Evolutionary conservation across 2,888 invertebrate species (phyloP).

Genomic region (Trisateles emortualis): DNA sequence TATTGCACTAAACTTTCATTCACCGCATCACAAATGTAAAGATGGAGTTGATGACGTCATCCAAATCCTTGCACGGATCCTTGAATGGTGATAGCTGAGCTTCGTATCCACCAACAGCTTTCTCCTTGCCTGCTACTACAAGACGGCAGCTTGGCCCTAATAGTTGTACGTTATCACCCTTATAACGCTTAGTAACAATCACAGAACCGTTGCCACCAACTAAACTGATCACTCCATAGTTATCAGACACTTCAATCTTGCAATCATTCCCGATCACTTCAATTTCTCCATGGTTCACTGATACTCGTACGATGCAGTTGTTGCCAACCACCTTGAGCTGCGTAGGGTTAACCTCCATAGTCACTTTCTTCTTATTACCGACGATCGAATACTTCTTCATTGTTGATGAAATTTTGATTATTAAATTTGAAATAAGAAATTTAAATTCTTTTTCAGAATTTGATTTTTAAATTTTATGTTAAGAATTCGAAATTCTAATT

Average conservation of each 20-base stretch:
- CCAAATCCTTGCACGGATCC: slow-evolving; percentile 68
- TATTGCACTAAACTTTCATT: slow-evolving; percentile 36
- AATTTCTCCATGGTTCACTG: slow-evolving; percentile 75
- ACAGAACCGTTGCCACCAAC: slow-evolving; percentile 76
- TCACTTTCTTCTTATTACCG: slow-evolving; percentile 83
- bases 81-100: slow-evolving; percentile 79
- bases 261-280: slow-evolving; percentile 83
- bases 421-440: slow-evolving; percentile 19
- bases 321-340: slow-evolving; percentile 78
- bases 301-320: slow-evolving; percentile 73
- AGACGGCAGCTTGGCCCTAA: slow-evolving; percentile 71
- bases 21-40: slow-evolving; percentile 83
- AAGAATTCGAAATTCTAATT: slow-evolving; percentile 16
- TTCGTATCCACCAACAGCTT: slow-evolving; percentile 66
- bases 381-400: slow-evolving; percentile 82
- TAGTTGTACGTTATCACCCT: slow-evolving; percentile 72
- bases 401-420: slow-evolving; percentile 45
- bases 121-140: slow-evolving; percentile 75
- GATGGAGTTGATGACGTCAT: slow-evolving; percentile 81
- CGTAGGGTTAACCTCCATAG: slow-evolving; percentile 75
- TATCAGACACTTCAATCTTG: slow-evolving; percentile 72
- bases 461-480: slow-evolving; percentile 12
- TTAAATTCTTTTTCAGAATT: slow-evolving; percentile 25
- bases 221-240: slow-evolving; percentile 71
- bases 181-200: slow-evolving; percentile 67